Evolutionary conservation across 2,797 vertebrate genomes (phyloP).

Genomic region (Rhyacichthys aspro): DNA sequence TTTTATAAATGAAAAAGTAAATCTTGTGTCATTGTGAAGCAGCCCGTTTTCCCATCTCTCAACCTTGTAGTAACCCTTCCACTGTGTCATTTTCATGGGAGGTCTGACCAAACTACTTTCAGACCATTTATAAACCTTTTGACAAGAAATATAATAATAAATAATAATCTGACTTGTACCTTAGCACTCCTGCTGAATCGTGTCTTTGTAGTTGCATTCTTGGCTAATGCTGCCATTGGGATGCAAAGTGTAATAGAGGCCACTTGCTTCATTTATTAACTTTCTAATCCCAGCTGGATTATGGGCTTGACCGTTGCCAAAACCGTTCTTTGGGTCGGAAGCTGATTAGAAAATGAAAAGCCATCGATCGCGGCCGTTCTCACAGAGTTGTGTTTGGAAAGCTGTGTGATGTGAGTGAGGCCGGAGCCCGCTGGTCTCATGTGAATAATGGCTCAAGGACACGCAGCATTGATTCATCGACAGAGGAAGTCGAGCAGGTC

Average conservation of each 20-base stretch:
- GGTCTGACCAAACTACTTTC: too few species aligned
- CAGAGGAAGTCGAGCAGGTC: slow-evolving; percentile 58
- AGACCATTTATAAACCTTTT: too few species aligned
- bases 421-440: slow-evolving; percentile 41
- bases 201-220: too few species aligned
- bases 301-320: slow-evolving; percentile 27
- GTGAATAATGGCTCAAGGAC: slow-evolving; percentile 77
- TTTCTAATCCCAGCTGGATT: slow-evolving; percentile 56
- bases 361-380: slow-evolving; percentile 60
- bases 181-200: too few species aligned
- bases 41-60: too few species aligned
- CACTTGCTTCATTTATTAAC: slow-evolving; percentile 36
- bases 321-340: slow-evolving; percentile 38
- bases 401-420: slow-evolving; percentile 49
- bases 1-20: too few species aligned
- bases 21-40: too few species aligned
- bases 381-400: slow-evolving; percentile 41
- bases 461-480: slow-evolving; percentile 73
- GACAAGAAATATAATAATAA: too few species aligned
- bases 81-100: too few species aligned
- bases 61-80: too few species aligned
- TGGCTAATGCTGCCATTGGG: not conserved
- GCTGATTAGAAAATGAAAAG: slow-evolving; percentile 73
- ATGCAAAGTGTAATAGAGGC: slow-evolving; percentile 21
- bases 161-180: too few species aligned